Percentiles rank a stretch among this genome's conserved stretches.
These are phyloP conservation scores for Atlantisia rogersi DNA, from an alignment of 2,113 vertebrate species.

Conservation along the genomic window DNA sequence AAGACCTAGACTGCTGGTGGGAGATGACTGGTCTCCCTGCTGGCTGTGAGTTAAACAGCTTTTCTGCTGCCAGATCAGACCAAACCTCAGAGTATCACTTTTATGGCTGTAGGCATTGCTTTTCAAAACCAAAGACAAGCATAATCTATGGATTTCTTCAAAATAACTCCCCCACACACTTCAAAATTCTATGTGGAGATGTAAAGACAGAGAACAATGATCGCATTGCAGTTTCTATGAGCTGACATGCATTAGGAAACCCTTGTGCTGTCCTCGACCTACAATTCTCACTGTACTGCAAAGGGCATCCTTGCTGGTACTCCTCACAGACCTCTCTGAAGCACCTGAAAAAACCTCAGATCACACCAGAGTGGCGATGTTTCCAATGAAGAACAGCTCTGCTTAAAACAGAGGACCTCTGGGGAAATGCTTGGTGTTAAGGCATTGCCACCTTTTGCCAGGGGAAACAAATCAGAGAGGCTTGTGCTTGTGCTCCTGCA, in stretches of 20 bases:
- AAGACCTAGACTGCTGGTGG: not conserved
- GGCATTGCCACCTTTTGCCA: not conserved
- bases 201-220: not conserved
- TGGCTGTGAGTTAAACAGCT: not conserved
- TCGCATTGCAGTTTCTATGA: not conserved
- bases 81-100: not conserved
- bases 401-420: not conserved
- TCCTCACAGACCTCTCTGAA: not conserved
- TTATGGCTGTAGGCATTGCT: not conserved
- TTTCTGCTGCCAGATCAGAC: not conserved
- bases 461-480: not conserved
- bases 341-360: not conserved
- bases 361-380: accelerated
- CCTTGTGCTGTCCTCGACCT: not conserved
- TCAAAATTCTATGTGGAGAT: not conserved
- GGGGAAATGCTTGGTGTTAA: not conserved
- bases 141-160: not conserved
- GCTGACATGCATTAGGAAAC: not conserved
- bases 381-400: not conserved
- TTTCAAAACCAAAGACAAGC: not conserved
- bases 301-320: accelerated
- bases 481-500: not conserved
- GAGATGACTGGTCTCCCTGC: not conserved
- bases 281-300: not conserved
- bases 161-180: not conserved